Evolutionary conservation across 1,140 invertebrate genomes (phyloP).

Genomic region (Orius laevigatus): DNA sequence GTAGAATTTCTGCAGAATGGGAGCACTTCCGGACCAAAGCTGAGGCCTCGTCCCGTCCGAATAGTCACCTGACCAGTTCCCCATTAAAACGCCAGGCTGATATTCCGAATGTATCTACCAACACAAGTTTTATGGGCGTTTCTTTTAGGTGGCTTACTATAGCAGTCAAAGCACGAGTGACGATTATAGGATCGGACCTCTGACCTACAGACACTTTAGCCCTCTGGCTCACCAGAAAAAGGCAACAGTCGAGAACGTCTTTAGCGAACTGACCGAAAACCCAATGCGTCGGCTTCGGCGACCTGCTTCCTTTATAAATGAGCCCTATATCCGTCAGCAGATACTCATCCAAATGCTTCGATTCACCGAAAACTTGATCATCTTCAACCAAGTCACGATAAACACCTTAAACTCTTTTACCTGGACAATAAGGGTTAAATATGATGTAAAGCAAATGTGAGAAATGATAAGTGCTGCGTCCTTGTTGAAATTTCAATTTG

Average conservation of each 20-base stretch:
- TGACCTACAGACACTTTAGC: slow-evolving; percentile 43
- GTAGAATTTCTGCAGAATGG: slow-evolving; percentile 73
- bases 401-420: no score
- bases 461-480: no score
- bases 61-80: slow-evolving; percentile 80
- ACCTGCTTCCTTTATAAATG: slow-evolving; percentile 77
- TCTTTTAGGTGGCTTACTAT: slow-evolving; percentile 34
- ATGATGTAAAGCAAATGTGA: no score
- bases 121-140: no score
- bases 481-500: no score
- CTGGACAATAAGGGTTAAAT: no score
- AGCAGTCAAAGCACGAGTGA: slow-evolving; percentile 59
- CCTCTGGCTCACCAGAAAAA: slow-evolving; percentile 57
- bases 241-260: slow-evolving; percentile 66
- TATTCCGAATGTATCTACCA: slow-evolving; percentile 69
- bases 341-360: slow-evolving; percentile 46
- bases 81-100: slow-evolving; percentile 68
- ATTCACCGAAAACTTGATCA: no score
- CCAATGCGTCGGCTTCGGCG: slow-evolving; percentile 71
- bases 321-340: slow-evolving; percentile 73
- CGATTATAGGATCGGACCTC: slow-evolving; percentile 61
- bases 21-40: slow-evolving; percentile 71
- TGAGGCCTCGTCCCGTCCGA: slow-evolving; percentile 63
- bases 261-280: slow-evolving; percentile 80
- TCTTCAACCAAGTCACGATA: no score